Evolutionary conservation across 2,888 invertebrate genomes (phyloP), one percentile per base, ranked within the genome.

Genomic region (Cephonodes hylas): DNA sequence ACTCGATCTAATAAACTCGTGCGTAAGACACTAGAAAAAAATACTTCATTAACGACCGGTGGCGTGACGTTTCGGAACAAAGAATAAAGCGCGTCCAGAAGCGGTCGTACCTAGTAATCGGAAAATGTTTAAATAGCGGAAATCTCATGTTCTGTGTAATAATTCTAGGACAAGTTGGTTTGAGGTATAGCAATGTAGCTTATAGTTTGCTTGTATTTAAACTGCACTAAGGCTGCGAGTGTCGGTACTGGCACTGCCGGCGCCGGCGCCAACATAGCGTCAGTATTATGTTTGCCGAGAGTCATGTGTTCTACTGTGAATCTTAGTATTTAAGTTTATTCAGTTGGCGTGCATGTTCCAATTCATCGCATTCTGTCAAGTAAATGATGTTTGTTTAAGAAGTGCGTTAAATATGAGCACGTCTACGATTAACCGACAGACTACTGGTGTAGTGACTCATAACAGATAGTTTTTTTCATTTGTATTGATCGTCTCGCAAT

Each of bases 21-120:
- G 85, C 86, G 85, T 86, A 85, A 84, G 80, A 83, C 77, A 79
- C 76, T 75, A 79, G 78, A 83, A 85, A 86, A 81, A 84, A 85
- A 73, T 70, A 82, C 83, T 86, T 88, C 85, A 86, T 88, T 88
- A 89, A 84, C 82, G 79, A 84, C 73, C 74, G 69, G 69, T 65
- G 64, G 65, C 68, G 81, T 86, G 85, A 88, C 86, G 86, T 77
- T 71, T 63, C 64, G 18, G 42, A 66, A 46, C 81, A 83, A 71
- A 82, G 84, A 85, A 72, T 72, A 63, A 59, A 22, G 1, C 13
- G 23, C 25, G 18, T n/a, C 42, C 13, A 60, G 60, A 60, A 1
- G 13, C 25, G 53, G 10, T 18, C 53, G 3, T 53, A 20, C 18
- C 31, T 10, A 53, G 10, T 27, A 18, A 18, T 18, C 53, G 3